A percentile compares a stretch with the other conserved stretches of the same genome.
phyloP scores from a whole-genome alignment of 2,888 invertebrate genomes.

The Eumacrocentrus americanus region DNA sequence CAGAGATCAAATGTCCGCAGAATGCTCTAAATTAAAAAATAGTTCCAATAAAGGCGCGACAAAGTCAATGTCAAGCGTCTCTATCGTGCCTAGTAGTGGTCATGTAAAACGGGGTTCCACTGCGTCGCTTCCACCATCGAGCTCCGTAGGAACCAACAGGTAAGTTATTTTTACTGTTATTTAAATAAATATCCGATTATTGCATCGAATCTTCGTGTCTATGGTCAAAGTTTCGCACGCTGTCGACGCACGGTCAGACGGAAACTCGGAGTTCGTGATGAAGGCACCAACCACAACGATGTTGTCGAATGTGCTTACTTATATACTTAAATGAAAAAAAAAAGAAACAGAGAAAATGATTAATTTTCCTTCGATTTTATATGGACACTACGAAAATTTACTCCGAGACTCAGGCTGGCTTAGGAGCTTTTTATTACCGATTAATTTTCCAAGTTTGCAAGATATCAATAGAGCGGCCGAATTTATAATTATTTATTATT shows the following conservation, averaged over 20 bases:
- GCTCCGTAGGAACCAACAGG: slow-evolving; percentile 54
- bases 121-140: slow-evolving; percentile 53
- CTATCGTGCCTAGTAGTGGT: slow-evolving; percentile 48
- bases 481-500: slow-evolving; percentile 16
- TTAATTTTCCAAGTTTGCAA: slow-evolving; percentile 48
- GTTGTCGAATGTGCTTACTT: too few species aligned
- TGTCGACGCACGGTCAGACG: slow-evolving; percentile 51
- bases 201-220: slow-evolving; percentile 52
- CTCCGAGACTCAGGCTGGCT: slow-evolving; percentile 45
- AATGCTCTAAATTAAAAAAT: slow-evolving; percentile 75
- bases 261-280: slow-evolving; percentile 45
- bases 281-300: too few species aligned
- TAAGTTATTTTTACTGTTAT: slow-evolving; percentile 40
- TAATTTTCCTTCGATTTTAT: not conserved
- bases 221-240: slow-evolving; percentile 55
- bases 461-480: slow-evolving; percentile 43
- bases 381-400: slow-evolving; percentile 26
- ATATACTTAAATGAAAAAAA: slow-evolving; percentile 13
- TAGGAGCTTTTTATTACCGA: slow-evolving; percentile 47
- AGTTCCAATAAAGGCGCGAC: slow-evolving; percentile 52
- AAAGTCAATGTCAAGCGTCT: slow-evolving; percentile 56
- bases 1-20: slow-evolving; percentile 81
- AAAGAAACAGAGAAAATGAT: slow-evolving; percentile 11
- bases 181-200: slow-evolving; percentile 38
- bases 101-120: slow-evolving; percentile 56